Evolutionary conservation across 2,888 invertebrate species (phyloP).

Genomic region (Apoda limacodes): DNA sequence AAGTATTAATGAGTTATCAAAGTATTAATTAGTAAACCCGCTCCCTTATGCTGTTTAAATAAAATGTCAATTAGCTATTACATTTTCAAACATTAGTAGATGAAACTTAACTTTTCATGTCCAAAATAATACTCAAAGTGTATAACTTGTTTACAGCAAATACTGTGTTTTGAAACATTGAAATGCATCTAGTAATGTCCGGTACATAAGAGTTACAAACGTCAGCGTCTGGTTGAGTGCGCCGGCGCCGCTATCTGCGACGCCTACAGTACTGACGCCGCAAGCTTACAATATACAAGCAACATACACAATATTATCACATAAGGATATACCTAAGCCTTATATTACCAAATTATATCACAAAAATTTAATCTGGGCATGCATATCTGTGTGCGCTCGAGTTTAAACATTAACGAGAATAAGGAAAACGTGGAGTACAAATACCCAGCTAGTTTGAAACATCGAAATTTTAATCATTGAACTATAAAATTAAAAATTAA

Average conservation of each 20-base stretch:
- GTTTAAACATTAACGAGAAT: conserved; percentile 19
- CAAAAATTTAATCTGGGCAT: conserved; percentile 43
- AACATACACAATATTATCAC: conserved; percentile 26
- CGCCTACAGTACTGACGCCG: conserved; percentile 20
- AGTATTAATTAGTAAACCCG: too few species aligned
- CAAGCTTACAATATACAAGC: conserved; percentile 35
- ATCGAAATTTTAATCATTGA: conserved; percentile 24
- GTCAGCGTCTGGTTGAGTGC: too few species aligned
- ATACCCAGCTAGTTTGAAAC: conserved; percentile 24
- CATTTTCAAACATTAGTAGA: too few species aligned
- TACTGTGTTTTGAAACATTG: too few species aligned
- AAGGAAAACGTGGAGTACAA: too few species aligned
- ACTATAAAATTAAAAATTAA: conserved; percentile 23
- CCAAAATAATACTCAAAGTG: too few species aligned
- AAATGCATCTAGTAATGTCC: conserved; percentile 32
- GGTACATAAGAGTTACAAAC: conserved; percentile 34
- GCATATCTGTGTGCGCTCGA: conserved; percentile 34
- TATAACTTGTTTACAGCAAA: too few species aligned
- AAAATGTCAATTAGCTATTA: too few species aligned
- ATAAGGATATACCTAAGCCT: conserved; percentile 22
- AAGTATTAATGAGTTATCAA: too few species aligned
- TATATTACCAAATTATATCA: conserved; percentile 20
- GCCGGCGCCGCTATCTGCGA: conserved; percentile 8
- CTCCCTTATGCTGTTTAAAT: too few species aligned
- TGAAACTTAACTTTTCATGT: too few species aligned